Conservation (phyloP, 2,888 invertebrate species). For the Pseudococcus viburni region DNA sequence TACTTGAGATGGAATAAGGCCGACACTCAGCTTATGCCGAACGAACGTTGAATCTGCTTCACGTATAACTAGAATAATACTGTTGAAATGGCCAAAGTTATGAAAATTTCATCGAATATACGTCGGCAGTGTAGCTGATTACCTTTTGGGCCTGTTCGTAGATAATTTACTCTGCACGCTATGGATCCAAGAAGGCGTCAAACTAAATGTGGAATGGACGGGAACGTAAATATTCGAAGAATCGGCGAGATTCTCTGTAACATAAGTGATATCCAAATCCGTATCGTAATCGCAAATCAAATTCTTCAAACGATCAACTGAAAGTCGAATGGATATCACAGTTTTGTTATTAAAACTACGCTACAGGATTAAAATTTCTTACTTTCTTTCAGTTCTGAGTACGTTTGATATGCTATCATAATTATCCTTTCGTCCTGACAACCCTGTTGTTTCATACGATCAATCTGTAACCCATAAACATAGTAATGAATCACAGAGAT, state of each 20-base stretch:
- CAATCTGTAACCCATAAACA: neutral
- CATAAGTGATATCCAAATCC: constrained; percentile 51
- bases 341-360: neutral
- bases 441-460: constrained; percentile 40
- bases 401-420: constrained; percentile 61
- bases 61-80: constrained; percentile 58
- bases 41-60: constrained; percentile 63
- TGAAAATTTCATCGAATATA: neutral
- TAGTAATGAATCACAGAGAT: too few species aligned
- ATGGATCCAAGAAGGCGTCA: constrained; percentile 58
- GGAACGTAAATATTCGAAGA: constrained; percentile 39
- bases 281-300: constrained; percentile 10
- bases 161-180: constrained; percentile 35
- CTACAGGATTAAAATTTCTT: neutral
- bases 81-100: neutral
- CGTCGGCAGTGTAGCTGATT: neutral
- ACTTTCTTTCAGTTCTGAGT: constrained; percentile 55
- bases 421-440: constrained; percentile 54
- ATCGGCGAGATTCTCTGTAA: neutral
- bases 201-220: neutral
- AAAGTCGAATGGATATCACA: neutral
- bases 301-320: constrained; percentile 31
- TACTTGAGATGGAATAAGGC: constrained; percentile 49
- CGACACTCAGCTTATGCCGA: constrained; percentile 37
- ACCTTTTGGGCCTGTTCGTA: neutral